A percentile compares a stretch with the other conserved stretches of the same genome.
Evolutionary conservation across 1,140 invertebrate genomes (phyloP).

Genomic region (Sitobion miscanthi): DNA sequence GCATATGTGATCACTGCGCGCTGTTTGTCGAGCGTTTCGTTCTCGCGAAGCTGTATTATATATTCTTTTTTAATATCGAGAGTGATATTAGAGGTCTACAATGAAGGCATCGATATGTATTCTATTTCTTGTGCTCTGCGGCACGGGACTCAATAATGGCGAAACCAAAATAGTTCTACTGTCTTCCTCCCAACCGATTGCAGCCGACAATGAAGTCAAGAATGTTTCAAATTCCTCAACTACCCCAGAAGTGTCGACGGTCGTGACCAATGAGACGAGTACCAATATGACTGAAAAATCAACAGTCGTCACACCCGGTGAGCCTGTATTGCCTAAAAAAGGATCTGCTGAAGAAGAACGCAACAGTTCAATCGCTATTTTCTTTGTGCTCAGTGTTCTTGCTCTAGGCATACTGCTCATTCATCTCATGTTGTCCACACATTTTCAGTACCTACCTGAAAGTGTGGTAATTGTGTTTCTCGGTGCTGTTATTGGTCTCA

Average conservation of each 20-base stretch:
- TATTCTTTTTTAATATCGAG: background rate
- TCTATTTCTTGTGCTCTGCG: background rate
- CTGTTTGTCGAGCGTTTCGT: background rate
- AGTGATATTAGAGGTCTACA: background rate
- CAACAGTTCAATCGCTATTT: constrained; percentile 94
- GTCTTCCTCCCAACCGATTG: too few species aligned
- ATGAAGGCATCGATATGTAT: background rate
- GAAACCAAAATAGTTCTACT: background rate
- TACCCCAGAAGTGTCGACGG: background rate
- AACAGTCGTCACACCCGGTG: constrained; percentile 63
- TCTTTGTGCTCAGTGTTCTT: constrained; percentile 92
- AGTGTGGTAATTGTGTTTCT: constrained; percentile 97
- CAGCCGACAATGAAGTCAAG: background rate
- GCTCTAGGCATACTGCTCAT: constrained; percentile 92
- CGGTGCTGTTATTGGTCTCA: constrained; percentile 88
- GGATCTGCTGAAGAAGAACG: constrained; percentile 93
- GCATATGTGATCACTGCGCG: background rate
- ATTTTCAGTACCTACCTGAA: constrained; percentile 96
- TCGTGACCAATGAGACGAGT: background rate
- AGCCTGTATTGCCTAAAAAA: constrained; percentile 80
- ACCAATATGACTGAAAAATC: constrained; percentile 53
- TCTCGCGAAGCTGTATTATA: background rate
- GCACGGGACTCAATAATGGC: background rate
- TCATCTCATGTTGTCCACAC: constrained; percentile 92
- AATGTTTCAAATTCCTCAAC: background rate